phyloP scores from a whole-genome alignment of 2,888 invertebrate genomes.

The Lepidonotus clava region DNA sequence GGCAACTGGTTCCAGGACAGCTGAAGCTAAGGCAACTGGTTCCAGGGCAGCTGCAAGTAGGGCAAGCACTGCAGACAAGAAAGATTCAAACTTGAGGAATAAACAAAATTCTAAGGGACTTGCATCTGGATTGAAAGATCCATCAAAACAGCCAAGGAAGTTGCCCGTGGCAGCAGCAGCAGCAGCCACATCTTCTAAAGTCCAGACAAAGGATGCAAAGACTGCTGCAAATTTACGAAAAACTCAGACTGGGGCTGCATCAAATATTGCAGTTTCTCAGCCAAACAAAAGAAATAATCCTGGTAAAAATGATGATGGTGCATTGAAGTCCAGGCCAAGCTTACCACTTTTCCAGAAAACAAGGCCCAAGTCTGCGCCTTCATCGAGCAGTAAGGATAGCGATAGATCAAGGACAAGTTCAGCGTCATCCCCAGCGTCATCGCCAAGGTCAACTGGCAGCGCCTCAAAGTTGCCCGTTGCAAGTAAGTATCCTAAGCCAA shows the following conservation, averaged over 20 bases:
- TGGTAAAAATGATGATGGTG: background rate
- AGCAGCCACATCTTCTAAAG: background rate
- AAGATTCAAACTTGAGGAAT: too few species aligned
- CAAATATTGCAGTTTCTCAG: background rate
- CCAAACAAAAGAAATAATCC: background rate
- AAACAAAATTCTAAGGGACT: too few species aligned
- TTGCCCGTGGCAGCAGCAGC: background rate
- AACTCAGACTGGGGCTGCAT: background rate
- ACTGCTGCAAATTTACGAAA: background rate
- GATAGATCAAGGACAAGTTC: slow-evolving; percentile 34
- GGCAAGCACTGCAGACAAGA: too few species aligned
- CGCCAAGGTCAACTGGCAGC: slow-evolving; percentile 21
- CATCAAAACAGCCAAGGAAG: background rate
- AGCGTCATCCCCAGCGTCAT: slow-evolving; percentile 23
- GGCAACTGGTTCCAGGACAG: too few species aligned
- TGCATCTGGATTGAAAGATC: too few species aligned
- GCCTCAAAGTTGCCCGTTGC: background rate
- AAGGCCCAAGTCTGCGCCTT: background rate
- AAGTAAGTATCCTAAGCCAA: background rate
- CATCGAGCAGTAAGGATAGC: background rate
- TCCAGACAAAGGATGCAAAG: background rate
- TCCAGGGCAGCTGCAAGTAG: too few species aligned
- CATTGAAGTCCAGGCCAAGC: background rate
- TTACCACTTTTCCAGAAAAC: background rate
- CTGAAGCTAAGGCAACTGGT: too few species aligned